Evolutionary conservation across 30 jellyfish, hydroid and myxozoan genomes (phyloP).

Genomic region (Chrysaora quinquecirrha): DNA sequence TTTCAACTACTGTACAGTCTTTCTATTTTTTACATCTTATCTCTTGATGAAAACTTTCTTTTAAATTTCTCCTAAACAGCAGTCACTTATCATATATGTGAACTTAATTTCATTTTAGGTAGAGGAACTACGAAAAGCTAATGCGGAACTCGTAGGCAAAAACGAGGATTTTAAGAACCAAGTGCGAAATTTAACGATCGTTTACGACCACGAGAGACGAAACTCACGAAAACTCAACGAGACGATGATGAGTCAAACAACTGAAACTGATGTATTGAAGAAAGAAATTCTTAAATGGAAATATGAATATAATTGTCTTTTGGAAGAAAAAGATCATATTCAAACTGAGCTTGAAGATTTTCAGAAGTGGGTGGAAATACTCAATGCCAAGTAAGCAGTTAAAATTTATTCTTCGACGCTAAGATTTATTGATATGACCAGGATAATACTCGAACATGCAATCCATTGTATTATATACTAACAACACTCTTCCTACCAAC

Average conservation of each 20-base stretch:
- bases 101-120: conserved; percentile 22
- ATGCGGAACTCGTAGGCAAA: conserved; percentile 57
- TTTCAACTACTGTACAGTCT: too few relatives aligned
- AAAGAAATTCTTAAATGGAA: conserved; percentile 64
- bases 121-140: conserved; percentile 37
- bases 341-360: conserved; percentile 63
- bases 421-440: too few relatives aligned
- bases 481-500: too few relatives aligned
- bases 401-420: too few relatives aligned
- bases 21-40: too few relatives aligned
- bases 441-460: too few relatives aligned
- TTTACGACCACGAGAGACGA: conserved; percentile 73
- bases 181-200: conserved; percentile 74
- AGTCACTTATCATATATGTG: too few relatives aligned
- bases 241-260: conserved; percentile 64
- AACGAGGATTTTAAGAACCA: conserved; percentile 67
- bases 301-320: conserved; percentile 29
- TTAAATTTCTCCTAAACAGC: too few relatives aligned
- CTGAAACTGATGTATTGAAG: conserved; percentile 53
- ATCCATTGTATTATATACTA: too few relatives aligned
- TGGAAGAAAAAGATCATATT: conserved; percentile 69
- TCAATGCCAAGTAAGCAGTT: conserved; percentile 54
- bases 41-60: too few relatives aligned
- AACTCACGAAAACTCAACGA: conserved; percentile 72
- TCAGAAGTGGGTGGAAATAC: conserved; percentile 77